phyloP scores from a whole-genome alignment of 2,888 invertebrate genomes.

The Cryptops parisi region DNA sequence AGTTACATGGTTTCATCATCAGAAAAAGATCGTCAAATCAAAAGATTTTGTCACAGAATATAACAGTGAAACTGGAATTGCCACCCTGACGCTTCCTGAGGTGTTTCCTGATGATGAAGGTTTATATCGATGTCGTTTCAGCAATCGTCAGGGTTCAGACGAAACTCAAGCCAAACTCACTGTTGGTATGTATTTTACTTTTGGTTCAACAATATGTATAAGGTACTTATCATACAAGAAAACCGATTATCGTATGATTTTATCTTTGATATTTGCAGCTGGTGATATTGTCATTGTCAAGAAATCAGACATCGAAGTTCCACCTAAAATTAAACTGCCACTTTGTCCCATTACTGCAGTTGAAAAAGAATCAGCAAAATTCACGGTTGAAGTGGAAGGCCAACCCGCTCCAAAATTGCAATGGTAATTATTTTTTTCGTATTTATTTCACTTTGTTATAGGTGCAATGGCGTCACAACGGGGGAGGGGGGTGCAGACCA shows the following conservation, averaged over 20 bases:
- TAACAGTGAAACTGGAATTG: slow-evolving; percentile 53
- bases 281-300: slow-evolving; percentile 11
- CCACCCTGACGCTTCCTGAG: slow-evolving; percentile 65
- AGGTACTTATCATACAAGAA: no score
- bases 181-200: slow-evolving; percentile 47
- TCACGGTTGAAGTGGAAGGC: slow-evolving; percentile 22
- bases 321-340: slow-evolving; percentile 10
- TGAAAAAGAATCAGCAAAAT: slow-evolving; percentile 21
- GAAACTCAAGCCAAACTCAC: slow-evolving; percentile 57
- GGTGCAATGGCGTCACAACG: neutral
- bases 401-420: slow-evolving; percentile 17
- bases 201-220: no score
- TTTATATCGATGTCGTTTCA: slow-evolving; percentile 64
- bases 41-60: slow-evolving; percentile 27
- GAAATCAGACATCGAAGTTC: slow-evolving; percentile 1
- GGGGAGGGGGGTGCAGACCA: no score
- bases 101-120: slow-evolving; percentile 85
- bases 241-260: neutral
- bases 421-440: slow-evolving; percentile 7
- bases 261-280: neutral
- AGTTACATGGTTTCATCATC: slow-evolving; percentile 65
- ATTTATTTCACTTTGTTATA: neutral
- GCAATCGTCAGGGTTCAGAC: slow-evolving; percentile 68
- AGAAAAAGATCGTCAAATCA: slow-evolving; percentile 27
- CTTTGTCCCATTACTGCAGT: slow-evolving; percentile 15